Base-by-base conservation (phyloP, 2,888 invertebrate species). In the Mesochorus sp. region DNA sequence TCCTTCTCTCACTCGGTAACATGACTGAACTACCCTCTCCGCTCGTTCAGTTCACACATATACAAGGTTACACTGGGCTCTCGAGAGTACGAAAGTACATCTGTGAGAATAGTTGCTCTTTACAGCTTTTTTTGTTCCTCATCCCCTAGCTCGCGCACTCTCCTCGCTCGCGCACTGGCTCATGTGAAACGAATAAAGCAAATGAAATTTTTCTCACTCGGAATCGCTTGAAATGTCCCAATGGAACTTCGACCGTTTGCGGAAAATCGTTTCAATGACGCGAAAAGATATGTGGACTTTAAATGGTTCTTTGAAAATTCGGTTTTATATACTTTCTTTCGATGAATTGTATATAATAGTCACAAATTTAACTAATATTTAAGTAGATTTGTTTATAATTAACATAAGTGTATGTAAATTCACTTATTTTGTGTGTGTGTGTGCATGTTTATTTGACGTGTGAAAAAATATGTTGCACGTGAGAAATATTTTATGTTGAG, bases 101-200 rank as follows among this genome's bases (percentile, higher is more conserved):
- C 66, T 71, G 70, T 59, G 57, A 78, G 75, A 82, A 82, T 82
- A 80, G 80, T 83, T 64, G 44, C 72, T 47, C 59, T 53, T 68
- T n/a, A n/a, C n/a, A n/a, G 14, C 70, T 47, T 28, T 53, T 34
- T 28, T 34, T 64, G 55, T 47, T 42, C 51, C 53, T 57, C 76
- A 66, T 77, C 47, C 39, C 51, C 34, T 31, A n/a, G n/a, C 37
- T n/a, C 26, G 14, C 37, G 53, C 17, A 12, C 37, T 37, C 37
- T 31, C 10, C n/a, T 10, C 17, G 12, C 37, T 37, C 37, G 24
- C 10, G 8, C n/a, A 34, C 37, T 31, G 26, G 26, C 57, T 68
- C 72, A 37, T 59, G 31, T 28, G 42, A 47, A 34, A 62, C 76
- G 62, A 57, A 71, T 77, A 64, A 51, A 80, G 55, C 49, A 39